phyloP scores from a whole-genome alignment of 2,113 vertebrate genomes.

The Sphyrna mokarran region DNA sequence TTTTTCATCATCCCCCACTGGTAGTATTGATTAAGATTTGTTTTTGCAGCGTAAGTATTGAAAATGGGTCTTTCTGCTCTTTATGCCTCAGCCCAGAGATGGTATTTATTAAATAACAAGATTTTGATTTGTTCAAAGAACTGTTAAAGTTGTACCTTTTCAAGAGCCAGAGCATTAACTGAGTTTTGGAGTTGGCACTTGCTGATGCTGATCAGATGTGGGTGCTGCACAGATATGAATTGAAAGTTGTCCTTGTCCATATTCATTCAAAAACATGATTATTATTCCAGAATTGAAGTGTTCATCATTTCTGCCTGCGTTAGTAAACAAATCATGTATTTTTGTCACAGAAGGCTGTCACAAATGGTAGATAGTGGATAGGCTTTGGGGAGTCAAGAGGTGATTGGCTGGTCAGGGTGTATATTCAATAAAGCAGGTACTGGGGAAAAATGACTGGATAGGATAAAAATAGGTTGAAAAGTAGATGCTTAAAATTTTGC shows the following conservation, averaged over 20 bases:
- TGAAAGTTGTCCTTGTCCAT: not conserved
- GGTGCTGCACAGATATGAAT: not conserved
- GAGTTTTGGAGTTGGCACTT: not conserved
- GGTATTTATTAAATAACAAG: not conserved
- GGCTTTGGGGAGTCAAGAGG: too few relatives aligned
- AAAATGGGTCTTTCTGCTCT: not conserved
- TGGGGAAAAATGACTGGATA: not conserved
- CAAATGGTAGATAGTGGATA: too few relatives aligned
- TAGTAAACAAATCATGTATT: too few relatives aligned
- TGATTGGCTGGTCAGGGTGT: not conserved
- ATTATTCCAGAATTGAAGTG: too few relatives aligned
- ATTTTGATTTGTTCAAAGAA: not conserved
- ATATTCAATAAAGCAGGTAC: not conserved
- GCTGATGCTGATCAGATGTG: not conserved
- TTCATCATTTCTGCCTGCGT: too few relatives aligned
- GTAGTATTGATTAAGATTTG: not conserved
- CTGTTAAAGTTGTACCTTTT: not conserved
- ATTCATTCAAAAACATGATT: not conserved
- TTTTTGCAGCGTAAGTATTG: not conserved
- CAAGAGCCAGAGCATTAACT: not conserved
- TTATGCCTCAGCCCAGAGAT: not conserved
- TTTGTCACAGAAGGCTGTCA: too few relatives aligned
- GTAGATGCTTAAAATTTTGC: not conserved
- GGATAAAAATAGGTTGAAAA: not conserved
- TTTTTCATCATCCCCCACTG: not conserved